Conservation (phyloP, 2,888 invertebrate species). For the Cybosia mesomella region DNA sequence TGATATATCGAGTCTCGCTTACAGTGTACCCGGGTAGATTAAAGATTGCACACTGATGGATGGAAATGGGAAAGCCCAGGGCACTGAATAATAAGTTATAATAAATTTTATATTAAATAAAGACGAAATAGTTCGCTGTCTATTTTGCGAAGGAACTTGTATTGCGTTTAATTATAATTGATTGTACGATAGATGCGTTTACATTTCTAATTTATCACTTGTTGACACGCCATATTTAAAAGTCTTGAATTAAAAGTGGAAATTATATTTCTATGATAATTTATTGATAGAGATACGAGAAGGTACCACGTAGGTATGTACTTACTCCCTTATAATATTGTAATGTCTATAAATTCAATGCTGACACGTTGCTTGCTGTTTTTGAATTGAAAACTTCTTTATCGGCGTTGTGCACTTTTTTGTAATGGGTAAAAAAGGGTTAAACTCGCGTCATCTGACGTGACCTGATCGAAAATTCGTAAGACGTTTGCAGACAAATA, state of each 20-base stretch:
- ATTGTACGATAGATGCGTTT: constrained; percentile 27
- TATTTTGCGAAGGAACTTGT: constrained; percentile 24
- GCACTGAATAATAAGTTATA: constrained; percentile 59
- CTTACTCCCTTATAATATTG: background rate
- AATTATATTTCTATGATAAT: background rate
- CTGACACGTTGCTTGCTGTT: no score
- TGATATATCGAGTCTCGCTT: constrained; percentile 55
- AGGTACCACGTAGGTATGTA: background rate
- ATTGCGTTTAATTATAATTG: constrained; percentile 30
- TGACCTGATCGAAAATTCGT: no score
- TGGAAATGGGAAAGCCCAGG: constrained; percentile 57
- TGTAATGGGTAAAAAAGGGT: no score
- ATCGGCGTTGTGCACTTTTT: no score
- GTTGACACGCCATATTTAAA: constrained; percentile 14
- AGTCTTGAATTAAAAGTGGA: background rate
- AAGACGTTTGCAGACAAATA: no score
- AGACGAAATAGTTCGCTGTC: constrained; percentile 33
- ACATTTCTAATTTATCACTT: constrained; percentile 9
- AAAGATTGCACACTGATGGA: constrained; percentile 69
- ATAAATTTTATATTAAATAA: constrained; percentile 50
- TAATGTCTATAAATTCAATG: no score
- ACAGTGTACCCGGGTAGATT: constrained; percentile 56
- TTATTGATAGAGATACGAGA: background rate
- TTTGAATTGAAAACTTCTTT: no score
- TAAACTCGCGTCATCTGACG: no score